Base-by-base conservation (phyloP, 1,140 invertebrate species). In the Cotesia vestalis region DNA sequence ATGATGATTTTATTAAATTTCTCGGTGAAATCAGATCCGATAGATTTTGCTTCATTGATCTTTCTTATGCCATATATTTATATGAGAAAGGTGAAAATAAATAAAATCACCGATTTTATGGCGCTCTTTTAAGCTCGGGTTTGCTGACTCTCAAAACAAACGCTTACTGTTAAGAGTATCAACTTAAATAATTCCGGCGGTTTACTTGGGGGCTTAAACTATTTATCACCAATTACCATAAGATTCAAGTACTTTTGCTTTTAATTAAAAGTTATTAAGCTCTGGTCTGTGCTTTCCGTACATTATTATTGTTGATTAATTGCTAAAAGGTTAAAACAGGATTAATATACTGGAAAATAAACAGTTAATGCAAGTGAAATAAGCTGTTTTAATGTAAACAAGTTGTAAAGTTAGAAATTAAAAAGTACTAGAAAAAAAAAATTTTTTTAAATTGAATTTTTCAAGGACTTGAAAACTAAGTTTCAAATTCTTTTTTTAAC, bases 161-260 rank as follows among this genome's bases (percentile, higher is more conserved):
- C 17, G 17, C 57, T 20, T 59, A 20, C 57, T 20, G 14, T 20
- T 27, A 20, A 59, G 57, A 46, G 40, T 46, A 46, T 59, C 4
- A 59, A 59, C 57, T 59, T 4, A 59, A 59, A 59, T 59, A 59
- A 46, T 27, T 27, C 27, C 9, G 9, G 14, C 9, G 20, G 57
- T 59, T 59, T 59, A 59, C 57, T 59, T 27, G 57, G 27, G 57
- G 27, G 57, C 57, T 59, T 59, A 17, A 59, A 59, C 57, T 59
- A 59, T 59, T 59, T 59, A 59, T 59, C 57, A 59, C 14, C 17
- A 17, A 59, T 59, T 59, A 59, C 14, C 57, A 59, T 59, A 59
- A 27, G 57, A 59, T 59, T 59, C 27, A 9, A 17, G 57, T 59
- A 20, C 8, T 59, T 59, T 59, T 17, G 20, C 5, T 59, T 27